Conservation (phyloP, 2,113 vertebrate genomes). For the Cisticola juncidis region DNA sequence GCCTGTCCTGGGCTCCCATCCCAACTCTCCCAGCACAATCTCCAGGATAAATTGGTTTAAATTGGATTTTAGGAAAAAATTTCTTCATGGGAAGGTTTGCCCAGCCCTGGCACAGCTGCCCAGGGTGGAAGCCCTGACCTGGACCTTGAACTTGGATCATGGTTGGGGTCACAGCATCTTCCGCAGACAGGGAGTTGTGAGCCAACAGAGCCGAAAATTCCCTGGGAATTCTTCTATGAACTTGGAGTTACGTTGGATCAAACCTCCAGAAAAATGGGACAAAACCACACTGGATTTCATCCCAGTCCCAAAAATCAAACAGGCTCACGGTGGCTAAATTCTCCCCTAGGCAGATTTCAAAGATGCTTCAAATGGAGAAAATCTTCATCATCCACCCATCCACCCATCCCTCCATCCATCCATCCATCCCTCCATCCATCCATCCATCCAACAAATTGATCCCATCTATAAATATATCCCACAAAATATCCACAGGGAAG, state of each 20-base stretch:
- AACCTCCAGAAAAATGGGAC: neutral
- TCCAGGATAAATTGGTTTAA: neutral
- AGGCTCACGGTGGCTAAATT: neutral
- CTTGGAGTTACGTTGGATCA: accelerated
- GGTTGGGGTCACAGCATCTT: accelerated
- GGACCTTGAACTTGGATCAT: neutral
- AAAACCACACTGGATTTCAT: neutral
- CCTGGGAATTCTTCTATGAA: neutral
- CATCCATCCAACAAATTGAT: neutral
- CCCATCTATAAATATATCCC: neutral
- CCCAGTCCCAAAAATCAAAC: neutral
- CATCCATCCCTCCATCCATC: neutral
- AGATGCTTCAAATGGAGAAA: neutral
- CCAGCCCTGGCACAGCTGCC: neutral
- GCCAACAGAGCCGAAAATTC: neutral
- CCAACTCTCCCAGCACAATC: accelerated
- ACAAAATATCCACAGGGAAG: neutral
- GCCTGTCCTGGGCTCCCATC: neutral
- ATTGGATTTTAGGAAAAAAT: neutral
- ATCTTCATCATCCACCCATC: neutral
- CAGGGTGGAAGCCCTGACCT: neutral
- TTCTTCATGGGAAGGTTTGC: neutral
- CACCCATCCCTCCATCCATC: neutral
- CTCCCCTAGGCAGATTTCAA: neutral
- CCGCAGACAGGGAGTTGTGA: neutral